Evolutionary conservation across 2,888 invertebrate species (phyloP).

Genomic region (Chrysolina oricalcia): DNA sequence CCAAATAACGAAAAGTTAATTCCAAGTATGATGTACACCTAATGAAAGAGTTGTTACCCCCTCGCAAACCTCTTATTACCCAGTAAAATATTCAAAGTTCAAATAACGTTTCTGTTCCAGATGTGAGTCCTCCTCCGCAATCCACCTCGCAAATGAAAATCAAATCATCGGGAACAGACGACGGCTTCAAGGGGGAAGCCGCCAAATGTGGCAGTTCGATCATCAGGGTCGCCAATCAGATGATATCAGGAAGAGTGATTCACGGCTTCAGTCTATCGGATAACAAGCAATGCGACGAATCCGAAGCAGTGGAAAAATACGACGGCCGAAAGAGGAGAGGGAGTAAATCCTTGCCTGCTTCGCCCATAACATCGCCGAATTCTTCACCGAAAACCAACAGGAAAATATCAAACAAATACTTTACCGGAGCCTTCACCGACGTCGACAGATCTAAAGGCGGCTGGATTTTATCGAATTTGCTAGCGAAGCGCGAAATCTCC

Average conservation of each 20-base stretch:
- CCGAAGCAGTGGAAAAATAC: constrained; percentile 64
- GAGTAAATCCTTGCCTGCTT: constrained; percentile 82
- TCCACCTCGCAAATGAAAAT: constrained; percentile 56
- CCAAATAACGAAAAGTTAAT: too few relatives aligned
- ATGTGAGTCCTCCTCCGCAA: constrained; percentile 48
- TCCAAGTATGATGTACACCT: too few relatives aligned
- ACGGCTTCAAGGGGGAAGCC: constrained; percentile 81
- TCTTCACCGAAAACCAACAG: constrained; percentile 76
- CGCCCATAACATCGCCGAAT: constrained; percentile 79
- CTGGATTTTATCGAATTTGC: constrained; percentile 79
- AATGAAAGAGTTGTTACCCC: too few relatives aligned
- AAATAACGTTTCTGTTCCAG: constrained; percentile 38
- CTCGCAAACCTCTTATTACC: too few relatives aligned
- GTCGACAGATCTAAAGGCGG: constrained; percentile 71
- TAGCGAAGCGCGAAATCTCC: constrained; percentile 79
- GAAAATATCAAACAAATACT: constrained; percentile 76
- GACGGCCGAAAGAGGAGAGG: constrained; percentile 74
- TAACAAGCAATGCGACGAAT: not conserved
- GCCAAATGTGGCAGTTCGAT: constrained; percentile 81
- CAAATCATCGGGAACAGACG: constrained; percentile 80
- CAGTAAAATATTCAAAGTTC: not conserved
- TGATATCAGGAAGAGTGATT: constrained; percentile 72
- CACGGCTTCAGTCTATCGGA: constrained; percentile 66
- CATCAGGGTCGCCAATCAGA: constrained; percentile 76
- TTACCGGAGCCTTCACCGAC: constrained; percentile 73